Conservation (phyloP, 1,140 invertebrate species). For the Caenorhabditis tropicalis region DNA sequence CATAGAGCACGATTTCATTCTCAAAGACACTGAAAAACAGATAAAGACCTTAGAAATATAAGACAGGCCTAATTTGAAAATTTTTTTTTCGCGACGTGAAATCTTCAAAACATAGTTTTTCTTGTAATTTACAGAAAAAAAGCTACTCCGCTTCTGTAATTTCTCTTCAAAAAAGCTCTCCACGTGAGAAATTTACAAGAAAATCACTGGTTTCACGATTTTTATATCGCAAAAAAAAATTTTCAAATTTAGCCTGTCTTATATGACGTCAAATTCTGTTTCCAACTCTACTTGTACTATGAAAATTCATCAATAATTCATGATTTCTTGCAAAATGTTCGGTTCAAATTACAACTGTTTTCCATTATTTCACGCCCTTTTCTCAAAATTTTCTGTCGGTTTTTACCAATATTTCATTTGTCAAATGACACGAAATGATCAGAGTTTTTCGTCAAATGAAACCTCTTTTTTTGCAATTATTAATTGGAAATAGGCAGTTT, state of each 20-base stretch:
- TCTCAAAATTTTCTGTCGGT: neutral
- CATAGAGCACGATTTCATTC: neutral
- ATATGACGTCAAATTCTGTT: neutral
- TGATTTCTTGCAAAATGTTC: slow-evolving; percentile 1
- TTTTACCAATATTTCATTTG: neutral
- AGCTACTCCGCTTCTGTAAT: no score
- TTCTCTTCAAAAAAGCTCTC: no score
- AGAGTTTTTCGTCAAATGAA: neutral
- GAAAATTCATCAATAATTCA: neutral
- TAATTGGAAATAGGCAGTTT: neutral
- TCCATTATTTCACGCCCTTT: neutral
- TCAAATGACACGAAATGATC: slow-evolving; percentile 11
- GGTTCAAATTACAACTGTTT: slow-evolving; percentile 15
- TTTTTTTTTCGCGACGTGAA: no score
- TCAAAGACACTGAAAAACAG: no score
- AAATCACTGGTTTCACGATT: no score
- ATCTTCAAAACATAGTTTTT: no score
- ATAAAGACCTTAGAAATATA: no score
- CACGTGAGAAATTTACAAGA: no score
- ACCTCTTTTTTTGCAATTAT: neutral
- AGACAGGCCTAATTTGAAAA: no score
- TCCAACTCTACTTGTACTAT: neutral
- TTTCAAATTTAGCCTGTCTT: no score
- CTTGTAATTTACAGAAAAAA: no score
- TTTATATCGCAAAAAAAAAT: no score